Conservation (phyloP, 1,140 invertebrate genomes). For the Fragariocoptes setiger region DNA sequence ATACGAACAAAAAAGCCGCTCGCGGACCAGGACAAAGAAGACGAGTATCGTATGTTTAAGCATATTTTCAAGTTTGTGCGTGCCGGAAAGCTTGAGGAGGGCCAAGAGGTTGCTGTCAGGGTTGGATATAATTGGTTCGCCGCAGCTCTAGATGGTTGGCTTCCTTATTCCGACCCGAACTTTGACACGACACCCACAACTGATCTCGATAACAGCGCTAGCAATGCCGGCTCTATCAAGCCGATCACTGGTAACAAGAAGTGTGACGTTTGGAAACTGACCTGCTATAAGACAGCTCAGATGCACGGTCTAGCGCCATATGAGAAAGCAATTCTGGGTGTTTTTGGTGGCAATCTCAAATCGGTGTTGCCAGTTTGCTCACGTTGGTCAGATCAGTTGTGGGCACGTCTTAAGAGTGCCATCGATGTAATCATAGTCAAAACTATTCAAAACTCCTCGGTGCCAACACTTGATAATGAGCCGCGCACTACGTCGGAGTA, state of each 20-base stretch:
- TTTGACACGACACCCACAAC: slow-evolving; percentile 21
- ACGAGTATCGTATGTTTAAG: slow-evolving; percentile 38
- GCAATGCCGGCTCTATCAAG: slow-evolving; percentile 7
- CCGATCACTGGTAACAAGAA: slow-evolving; percentile 48
- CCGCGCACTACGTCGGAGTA: slow-evolving; percentile 18
- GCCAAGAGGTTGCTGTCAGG: slow-evolving; percentile 37
- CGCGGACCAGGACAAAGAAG: slow-evolving; percentile 56
- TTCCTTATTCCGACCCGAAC: slow-evolving; percentile 48
- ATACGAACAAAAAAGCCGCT: slow-evolving; percentile 31
- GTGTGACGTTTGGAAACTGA: slow-evolving; percentile 60
- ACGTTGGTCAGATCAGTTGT: slow-evolving; percentile 59
- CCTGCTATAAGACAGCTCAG: slow-evolving; percentile 36
- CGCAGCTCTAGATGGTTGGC: slow-evolving; percentile 60
- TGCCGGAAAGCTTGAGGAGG: slow-evolving; percentile 43
- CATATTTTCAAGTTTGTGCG: slow-evolving; percentile 40
- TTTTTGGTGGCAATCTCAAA: slow-evolving; percentile 47
- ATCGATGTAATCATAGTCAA: slow-evolving; percentile 52
- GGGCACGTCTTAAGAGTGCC: slow-evolving; percentile 30
- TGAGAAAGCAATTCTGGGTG: slow-evolving; percentile 30
- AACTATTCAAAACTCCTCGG: slow-evolving; percentile 23
- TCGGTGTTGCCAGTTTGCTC: slow-evolving; percentile 34
- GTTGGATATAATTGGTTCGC: slow-evolving; percentile 63
- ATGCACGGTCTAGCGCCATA: slow-evolving; percentile 19
- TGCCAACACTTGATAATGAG: slow-evolving; percentile 13
- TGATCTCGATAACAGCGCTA: slow-evolving; percentile 5